Conservation (phyloP, 2,113 vertebrate genomes). For the Crotalus horridus region DNA sequence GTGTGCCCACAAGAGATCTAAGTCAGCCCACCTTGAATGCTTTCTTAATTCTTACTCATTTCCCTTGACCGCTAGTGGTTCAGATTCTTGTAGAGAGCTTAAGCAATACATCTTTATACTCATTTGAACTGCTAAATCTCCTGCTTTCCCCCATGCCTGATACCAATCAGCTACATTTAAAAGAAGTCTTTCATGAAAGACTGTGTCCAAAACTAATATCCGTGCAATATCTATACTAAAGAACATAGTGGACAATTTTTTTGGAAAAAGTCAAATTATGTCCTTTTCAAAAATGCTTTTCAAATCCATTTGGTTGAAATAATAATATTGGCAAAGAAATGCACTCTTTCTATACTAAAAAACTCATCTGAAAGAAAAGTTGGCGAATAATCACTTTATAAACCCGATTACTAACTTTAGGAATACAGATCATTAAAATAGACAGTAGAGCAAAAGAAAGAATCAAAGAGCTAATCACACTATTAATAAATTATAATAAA, state of each 20-base stretch:
- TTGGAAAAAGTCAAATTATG: not conserved
- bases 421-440: not conserved
- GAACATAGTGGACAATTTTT: not conserved
- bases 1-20: not conserved
- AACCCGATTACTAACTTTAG: not conserved
- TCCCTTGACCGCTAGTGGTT: not conserved
- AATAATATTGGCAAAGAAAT: not conserved
- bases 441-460: not conserved
- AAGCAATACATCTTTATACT: not conserved
- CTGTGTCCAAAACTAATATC: not conserved
- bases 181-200: not conserved
- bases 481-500: not conserved
- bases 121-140: not conserved
- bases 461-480: not conserved
- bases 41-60: not conserved
- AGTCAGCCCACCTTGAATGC: not conserved
- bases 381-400: not conserved
- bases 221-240: not conserved
- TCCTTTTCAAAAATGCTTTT: not conserved
- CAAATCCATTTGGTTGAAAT: not conserved
- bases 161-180: not conserved
- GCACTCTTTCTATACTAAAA: not conserved
- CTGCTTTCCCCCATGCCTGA: not conserved
- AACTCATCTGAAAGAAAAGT: slow-evolving; percentile 4
- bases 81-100: not conserved